Evolutionary conservation across 2,888 invertebrate species (phyloP).

Genomic region (Cantharis nigra): DNA sequence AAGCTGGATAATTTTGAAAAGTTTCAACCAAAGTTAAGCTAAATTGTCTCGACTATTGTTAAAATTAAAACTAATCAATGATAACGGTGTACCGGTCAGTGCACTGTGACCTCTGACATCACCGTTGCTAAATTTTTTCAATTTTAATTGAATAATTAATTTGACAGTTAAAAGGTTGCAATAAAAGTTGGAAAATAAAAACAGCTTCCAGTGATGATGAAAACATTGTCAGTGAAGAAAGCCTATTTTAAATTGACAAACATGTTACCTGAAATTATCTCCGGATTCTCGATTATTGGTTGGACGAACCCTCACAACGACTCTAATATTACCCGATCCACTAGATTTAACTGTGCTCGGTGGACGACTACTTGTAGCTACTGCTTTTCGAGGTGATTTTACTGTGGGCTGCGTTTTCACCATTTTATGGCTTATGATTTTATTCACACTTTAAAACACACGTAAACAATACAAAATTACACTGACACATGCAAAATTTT

Average conservation of each 20-base stretch:
- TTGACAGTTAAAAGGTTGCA: no score
- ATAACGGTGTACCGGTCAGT: no score
- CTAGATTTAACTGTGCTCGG: not conserved
- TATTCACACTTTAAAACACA: not conserved
- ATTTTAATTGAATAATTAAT: no score
- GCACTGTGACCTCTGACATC: no score
- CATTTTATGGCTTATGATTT: not conserved
- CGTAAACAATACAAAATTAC: not conserved
- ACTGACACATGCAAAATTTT: not conserved
- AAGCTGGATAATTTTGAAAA: no score
- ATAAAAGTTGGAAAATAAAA: no score
- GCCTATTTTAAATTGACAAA: not conserved
- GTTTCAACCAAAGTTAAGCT: no score
- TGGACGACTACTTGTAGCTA: not conserved
- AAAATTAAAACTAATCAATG: no score
- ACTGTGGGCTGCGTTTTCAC: not conserved
- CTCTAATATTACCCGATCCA: constrained; percentile 67
- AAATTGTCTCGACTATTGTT: no score
- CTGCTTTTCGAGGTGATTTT: not conserved
- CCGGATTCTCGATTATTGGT: constrained; percentile 69
- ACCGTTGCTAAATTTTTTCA: no score
- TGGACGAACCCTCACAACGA: constrained; percentile 85
- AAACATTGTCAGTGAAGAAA: no score
- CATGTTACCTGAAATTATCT: constrained; percentile 45
- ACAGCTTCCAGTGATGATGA: no score